These are phyloP conservation scores for Todiramphus saurophagus DNA, from an alignment of 2,113 vertebrate species.

Conservation along the genomic window DNA sequence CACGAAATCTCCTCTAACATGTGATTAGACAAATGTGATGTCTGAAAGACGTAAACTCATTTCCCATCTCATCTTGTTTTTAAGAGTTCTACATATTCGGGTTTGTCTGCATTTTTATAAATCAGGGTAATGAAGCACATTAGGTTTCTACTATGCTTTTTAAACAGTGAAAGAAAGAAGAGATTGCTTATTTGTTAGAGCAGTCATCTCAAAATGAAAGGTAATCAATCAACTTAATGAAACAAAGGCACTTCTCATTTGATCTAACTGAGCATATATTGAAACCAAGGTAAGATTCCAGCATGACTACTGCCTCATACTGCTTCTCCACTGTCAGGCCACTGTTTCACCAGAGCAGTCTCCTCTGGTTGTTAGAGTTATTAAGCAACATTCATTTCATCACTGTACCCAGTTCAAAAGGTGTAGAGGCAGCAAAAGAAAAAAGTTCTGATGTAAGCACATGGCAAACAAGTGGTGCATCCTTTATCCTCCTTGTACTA, in stretches of 20 bases:
- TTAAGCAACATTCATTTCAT: neutral
- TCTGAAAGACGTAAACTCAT: neutral
- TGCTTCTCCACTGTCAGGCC: neutral
- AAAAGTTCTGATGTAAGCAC: neutral
- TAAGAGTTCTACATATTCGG: neutral
- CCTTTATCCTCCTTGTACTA: neutral
- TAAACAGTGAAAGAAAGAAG: neutral
- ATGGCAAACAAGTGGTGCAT: neutral
- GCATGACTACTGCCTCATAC: neutral
- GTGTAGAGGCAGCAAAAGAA: neutral
- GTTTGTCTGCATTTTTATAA: neutral
- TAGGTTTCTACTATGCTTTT: neutral
- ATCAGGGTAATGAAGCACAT: neutral
- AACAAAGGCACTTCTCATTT: neutral
- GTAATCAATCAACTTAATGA: neutral
- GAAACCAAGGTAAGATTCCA: neutral
- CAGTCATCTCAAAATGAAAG: neutral
- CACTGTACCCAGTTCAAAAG: neutral
- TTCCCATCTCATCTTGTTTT: neutral
- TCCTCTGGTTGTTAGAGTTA: neutral
- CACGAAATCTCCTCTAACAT: neutral
- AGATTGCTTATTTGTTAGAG: neutral
- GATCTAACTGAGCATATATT: neutral
- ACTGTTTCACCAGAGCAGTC: neutral
- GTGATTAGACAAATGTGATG: neutral